Conservation (phyloP, 2,888 invertebrate genomes). For the Pogonocherus hispidulus region DNA sequence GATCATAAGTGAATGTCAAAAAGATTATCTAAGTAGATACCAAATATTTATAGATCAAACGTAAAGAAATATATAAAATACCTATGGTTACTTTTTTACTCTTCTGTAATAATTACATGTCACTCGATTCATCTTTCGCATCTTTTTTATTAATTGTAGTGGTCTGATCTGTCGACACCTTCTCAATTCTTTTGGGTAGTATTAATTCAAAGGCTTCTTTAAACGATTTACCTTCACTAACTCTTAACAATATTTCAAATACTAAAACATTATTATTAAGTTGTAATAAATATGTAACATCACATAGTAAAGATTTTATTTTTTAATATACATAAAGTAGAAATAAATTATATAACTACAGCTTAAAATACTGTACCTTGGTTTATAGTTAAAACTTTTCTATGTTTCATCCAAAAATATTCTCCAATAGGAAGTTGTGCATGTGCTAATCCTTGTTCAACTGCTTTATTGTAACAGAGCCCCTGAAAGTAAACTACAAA, state of each 20-base stretch:
- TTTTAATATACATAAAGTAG: too few species aligned
- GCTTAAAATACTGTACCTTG: constrained; percentile 77
- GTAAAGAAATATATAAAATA: too few species aligned
- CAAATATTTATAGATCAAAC: too few species aligned
- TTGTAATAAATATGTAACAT: constrained; percentile 33
- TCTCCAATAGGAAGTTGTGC: constrained; percentile 91
- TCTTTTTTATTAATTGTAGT: neutral
- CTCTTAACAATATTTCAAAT: constrained; percentile 84
- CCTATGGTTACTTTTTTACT: too few species aligned
- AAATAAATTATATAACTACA: too few species aligned
- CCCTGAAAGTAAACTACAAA: constrained; percentile 74
- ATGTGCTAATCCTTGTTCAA: constrained; percentile 82
- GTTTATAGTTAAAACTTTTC: constrained; percentile 95
- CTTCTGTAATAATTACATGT: too few species aligned
- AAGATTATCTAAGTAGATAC: too few species aligned
- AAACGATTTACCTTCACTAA: constrained; percentile 85
- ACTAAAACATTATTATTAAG: too few species aligned
- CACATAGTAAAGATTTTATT: too few species aligned
- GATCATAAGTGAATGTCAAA: too few species aligned
- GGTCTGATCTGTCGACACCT: constrained; percentile 37
- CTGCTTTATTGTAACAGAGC: constrained; percentile 85
- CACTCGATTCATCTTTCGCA: neutral
- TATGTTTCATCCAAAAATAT: constrained; percentile 90
- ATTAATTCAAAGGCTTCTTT: constrained; percentile 83
- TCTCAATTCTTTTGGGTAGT: constrained; percentile 73